Evolutionary conservation across 1,140 invertebrate species (phyloP).

Genomic region (Drosophila guanche): DNA sequence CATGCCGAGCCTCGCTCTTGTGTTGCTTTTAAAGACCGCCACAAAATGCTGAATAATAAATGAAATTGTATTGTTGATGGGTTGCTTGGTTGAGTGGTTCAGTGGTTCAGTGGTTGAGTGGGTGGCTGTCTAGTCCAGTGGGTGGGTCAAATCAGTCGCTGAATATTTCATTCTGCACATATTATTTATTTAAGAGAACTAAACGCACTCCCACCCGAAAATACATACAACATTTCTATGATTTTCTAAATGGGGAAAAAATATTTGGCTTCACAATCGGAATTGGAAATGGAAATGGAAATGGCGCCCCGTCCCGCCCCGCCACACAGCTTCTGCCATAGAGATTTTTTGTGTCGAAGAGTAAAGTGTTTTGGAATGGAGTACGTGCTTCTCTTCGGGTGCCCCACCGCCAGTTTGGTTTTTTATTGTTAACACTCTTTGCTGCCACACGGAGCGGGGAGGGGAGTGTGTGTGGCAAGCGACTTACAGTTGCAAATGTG

Average conservation of each 20-base stretch:
- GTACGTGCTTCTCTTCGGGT: background rate
- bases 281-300: slow-evolving; percentile 23
- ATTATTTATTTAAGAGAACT: slow-evolving; percentile 47
- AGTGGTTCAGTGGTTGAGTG: background rate
- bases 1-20: too few relatives aligned
- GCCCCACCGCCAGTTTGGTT: slow-evolving; percentile 26
- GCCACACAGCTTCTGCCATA: slow-evolving; percentile 23
- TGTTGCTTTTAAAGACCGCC: slow-evolving; percentile 20
- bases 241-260: slow-evolving; percentile 1
- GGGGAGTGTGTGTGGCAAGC: slow-evolving; percentile 8
- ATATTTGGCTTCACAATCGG: slow-evolving; percentile 25
- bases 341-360: slow-evolving; percentile 13
- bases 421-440: slow-evolving; percentile 54
- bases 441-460: background rate
- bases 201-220: slow-evolving; percentile 2
- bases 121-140: too few relatives aligned
- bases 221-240: background rate
- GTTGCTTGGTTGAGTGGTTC: background rate
- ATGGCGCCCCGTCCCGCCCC: background rate
- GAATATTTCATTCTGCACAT: slow-evolving; percentile 51
- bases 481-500: slow-evolving; percentile 46
- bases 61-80: slow-evolving; percentile 31
- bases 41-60: slow-evolving; percentile 58
- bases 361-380: background rate
- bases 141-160: slow-evolving; percentile 6